These are phyloP conservation scores for Sciurus carolinensis DNA, from an alignment of 2,797 vertebrate species.

Conservation along the genomic window DNA sequence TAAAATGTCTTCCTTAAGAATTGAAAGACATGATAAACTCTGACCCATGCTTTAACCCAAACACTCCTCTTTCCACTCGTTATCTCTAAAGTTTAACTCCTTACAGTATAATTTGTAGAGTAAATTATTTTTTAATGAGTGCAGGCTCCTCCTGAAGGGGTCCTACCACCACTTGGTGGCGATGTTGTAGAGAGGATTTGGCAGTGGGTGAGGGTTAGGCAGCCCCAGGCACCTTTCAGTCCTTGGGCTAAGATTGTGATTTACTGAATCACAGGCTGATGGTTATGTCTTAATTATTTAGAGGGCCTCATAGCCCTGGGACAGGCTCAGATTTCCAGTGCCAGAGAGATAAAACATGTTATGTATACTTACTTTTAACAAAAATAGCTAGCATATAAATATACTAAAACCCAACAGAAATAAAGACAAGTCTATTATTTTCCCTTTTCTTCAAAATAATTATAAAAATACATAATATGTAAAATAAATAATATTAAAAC, in stretches of 20 bases:
- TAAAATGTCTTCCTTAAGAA: not conserved
- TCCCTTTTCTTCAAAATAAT: conserved; percentile 38
- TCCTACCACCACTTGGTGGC: conserved; percentile 79
- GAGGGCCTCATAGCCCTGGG: not conserved
- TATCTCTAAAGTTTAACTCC: conserved; percentile 21
- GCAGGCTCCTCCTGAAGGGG: not conserved
- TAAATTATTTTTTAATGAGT: not conserved
- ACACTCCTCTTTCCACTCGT: not conserved
- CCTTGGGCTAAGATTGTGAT: not conserved
- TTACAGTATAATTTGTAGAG: not conserved
- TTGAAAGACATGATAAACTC: not conserved
- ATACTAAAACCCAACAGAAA: conserved; percentile 63
- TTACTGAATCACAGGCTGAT: conserved; percentile 38
- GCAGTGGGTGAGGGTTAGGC: not conserved
- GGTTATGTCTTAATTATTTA: conserved; percentile 75
- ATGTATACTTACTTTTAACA: conserved; percentile 35
- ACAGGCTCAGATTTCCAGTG: conserved; percentile 62
- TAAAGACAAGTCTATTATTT: conserved; percentile 35
- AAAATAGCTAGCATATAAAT: conserved; percentile 25
- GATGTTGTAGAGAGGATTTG: conserved; percentile 79
- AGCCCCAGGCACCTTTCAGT: not conserved
- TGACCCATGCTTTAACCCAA: conserved; percentile 30
- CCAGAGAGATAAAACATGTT: conserved; percentile 60
- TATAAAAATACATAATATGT: conserved; percentile 37
- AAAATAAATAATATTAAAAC: conserved; percentile 25